These are phyloP conservation scores for Chrysopa pallens DNA, from an alignment of 1,140 invertebrate species.

Conservation along the genomic window DNA sequence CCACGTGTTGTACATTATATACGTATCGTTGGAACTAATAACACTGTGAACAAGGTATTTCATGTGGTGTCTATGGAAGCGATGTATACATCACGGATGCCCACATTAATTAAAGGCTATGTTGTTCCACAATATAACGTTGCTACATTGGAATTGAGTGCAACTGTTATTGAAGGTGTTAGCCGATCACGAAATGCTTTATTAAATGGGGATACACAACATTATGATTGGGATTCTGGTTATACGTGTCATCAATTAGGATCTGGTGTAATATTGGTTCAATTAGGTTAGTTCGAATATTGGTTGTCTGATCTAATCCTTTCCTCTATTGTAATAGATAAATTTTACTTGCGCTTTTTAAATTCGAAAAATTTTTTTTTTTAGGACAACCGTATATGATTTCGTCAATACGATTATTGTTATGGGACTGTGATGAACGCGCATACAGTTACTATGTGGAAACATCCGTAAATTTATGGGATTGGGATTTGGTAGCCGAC, in stretches of 20 bases:
- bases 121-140: slow-evolving; percentile 79
- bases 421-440: slow-evolving; percentile 97
- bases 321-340: too few species aligned
- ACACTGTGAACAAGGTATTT: slow-evolving; percentile 88
- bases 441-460: slow-evolving; percentile 93
- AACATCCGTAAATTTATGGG: slow-evolving; percentile 79
- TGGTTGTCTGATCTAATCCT: too few species aligned
- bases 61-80: slow-evolving; percentile 87
- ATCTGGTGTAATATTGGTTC: slow-evolving; percentile 83
- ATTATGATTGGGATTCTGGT: slow-evolving; percentile 97
- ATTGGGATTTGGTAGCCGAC: slow-evolving; percentile 76
- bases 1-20: slow-evolving; percentile 78
- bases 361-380: too few species aligned
- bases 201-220: slow-evolving; percentile 82
- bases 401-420: slow-evolving; percentile 71
- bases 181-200: slow-evolving; percentile 85
- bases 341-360: too few species aligned
- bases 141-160: slow-evolving; percentile 72
- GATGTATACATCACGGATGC: slow-evolving; percentile 58
- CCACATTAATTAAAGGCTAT: slow-evolving; percentile 60
- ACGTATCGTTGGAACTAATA: slow-evolving; percentile 82
- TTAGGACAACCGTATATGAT: slow-evolving; percentile 79
- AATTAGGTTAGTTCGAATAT: slow-evolving; percentile 43
- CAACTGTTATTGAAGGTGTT: slow-evolving; percentile 88
- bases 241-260: slow-evolving; percentile 98